Conservation (phyloP, 2,888 invertebrate species). For the Dolichopus griseipennis region DNA sequence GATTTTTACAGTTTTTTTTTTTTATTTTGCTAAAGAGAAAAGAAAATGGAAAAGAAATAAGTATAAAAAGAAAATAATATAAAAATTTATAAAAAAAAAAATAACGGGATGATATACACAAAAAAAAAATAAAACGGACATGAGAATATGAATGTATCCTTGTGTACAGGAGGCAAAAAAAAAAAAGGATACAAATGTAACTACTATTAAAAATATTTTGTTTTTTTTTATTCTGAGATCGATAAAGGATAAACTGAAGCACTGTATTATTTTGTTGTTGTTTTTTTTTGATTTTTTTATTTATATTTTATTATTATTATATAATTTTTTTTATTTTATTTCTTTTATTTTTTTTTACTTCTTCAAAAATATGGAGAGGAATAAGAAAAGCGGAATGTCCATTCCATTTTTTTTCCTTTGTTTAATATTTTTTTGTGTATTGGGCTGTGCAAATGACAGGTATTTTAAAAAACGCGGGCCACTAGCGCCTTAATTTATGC, state of each 20-base stretch:
- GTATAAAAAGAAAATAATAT: not conserved
- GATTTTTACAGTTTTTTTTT: too few relatives aligned
- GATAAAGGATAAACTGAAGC: not conserved
- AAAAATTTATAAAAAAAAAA: not conserved
- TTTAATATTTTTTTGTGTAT: too few relatives aligned
- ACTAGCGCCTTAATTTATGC: too few relatives aligned
- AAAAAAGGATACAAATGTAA: conserved; percentile 1
- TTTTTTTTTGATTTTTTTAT: too few relatives aligned
- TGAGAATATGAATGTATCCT: not conserved
- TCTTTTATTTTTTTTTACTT: not conserved
- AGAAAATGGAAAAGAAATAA: not conserved
- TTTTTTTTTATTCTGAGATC: not conserved
- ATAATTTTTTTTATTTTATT: not conserved
- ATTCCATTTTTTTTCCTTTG: not conserved
- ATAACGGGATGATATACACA: not conserved
- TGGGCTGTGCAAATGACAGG: too few relatives aligned
- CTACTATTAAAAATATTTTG: not conserved
- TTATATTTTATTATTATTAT: not conserved
- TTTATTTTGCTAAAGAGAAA: too few relatives aligned
- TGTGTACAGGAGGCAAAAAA: not conserved
- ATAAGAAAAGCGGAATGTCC: not conserved
- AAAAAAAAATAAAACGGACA: not conserved
- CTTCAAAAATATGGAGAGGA: not conserved
- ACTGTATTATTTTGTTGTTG: not conserved
- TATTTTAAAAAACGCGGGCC: too few relatives aligned